Base-by-base conservation (phyloP, 1,140 invertebrate genomes). In the Leguminivora glycinivorella region DNA sequence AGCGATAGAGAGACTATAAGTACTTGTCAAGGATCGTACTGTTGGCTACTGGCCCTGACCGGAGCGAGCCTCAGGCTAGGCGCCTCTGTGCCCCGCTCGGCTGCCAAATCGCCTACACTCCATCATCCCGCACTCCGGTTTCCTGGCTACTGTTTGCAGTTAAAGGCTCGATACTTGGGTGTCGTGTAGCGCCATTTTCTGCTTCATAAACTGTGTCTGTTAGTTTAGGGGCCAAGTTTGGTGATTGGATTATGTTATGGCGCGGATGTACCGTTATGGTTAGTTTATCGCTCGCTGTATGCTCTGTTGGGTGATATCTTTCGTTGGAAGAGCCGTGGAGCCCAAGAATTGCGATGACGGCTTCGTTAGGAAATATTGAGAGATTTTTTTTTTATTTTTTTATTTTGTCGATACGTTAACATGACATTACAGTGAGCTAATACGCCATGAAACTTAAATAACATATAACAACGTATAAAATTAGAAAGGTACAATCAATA, bases 151-250 rank as follows among this genome's bases (percentile, higher is more conserved):
- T 63, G 58, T 63, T 6, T 14, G 58, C 58, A 63, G 58, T 63
- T 63, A 63, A 31, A 63, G 58, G 26, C 58, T 63, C 26, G 58
- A 63, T 63, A 63, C 58, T 63, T 29, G 58, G 56, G 58, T 63
- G 58, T 63, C 26, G 29, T 63, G 58, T 63, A 63, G 58, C 26
- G 58, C 58, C 58, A 63, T 63, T 63, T 63, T 63, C 58, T 63
- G 58, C 58, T 63, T 63, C 58, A 29, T 63, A 63, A 63, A 63
- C 58, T 63, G 58, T 63, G 17, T 63, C 25, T 29, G 58, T 29
- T 63, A 63, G 58, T 29, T 29, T 29, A 31, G 58, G n/a, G 58
- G 58, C 58, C 58, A 63, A 63, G 25, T 63, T 63, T 63, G 58
- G 29, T 63, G 58, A 63, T 29, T 63, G 58, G 58, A 63, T 63